phyloP scores from a whole-genome alignment of 2,797 vertebrate species.

The Okamejei kenojei region DNA sequence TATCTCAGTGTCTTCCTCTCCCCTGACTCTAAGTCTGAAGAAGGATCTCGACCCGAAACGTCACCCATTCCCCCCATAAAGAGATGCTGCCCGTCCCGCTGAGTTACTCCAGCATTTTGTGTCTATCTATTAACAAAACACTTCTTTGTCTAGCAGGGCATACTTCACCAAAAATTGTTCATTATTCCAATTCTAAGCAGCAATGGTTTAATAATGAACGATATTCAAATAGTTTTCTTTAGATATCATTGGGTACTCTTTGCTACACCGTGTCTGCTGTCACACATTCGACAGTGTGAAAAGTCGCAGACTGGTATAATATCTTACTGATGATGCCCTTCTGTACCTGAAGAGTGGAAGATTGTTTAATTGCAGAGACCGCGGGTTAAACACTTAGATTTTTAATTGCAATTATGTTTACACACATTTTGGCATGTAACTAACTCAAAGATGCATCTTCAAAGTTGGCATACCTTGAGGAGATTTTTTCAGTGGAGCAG shows the following conservation, averaged over 20 bases:
- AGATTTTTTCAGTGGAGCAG: no score
- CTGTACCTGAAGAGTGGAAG: neutral
- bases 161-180: constrained; percentile 26
- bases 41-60: no score
- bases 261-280: neutral
- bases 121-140: no score
- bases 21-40: no score
- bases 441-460: neutral
- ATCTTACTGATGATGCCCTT: neutral
- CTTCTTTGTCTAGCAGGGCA: constrained; percentile 5
- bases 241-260: neutral
- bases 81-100: no score
- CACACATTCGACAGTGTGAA: neutral
- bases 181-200: constrained; percentile 2
- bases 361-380: neutral
- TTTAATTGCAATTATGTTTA: neutral
- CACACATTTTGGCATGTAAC: neutral
- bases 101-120: no score
- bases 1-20: no score
- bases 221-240: neutral
- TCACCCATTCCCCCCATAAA: no score
- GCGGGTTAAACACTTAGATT: neutral
- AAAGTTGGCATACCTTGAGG: neutral
- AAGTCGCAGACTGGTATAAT: neutral
- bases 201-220: neutral